Evolutionary conservation across 1,140 invertebrate genomes (phyloP).

Genomic region (Caenorhabditis briggsae): DNA sequence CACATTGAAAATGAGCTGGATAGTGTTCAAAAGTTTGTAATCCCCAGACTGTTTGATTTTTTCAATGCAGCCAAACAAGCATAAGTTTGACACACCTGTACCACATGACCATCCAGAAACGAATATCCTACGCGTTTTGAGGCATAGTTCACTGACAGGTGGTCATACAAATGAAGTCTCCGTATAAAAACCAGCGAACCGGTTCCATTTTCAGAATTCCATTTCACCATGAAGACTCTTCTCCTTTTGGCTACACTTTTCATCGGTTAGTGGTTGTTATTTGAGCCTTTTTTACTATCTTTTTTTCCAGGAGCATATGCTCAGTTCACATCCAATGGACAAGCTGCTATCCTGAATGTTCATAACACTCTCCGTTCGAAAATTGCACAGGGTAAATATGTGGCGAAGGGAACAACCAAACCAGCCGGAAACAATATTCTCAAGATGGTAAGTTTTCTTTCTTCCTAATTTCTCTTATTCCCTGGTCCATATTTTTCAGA

Average conservation of each 20-base stretch:
- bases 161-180: not conserved
- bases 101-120: constrained; percentile 38
- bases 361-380: constrained; percentile 32
- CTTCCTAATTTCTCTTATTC: no score
- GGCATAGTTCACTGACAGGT: constrained; percentile 45
- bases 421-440: constrained; percentile 6
- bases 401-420: constrained; percentile 8
- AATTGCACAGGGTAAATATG: constrained; percentile 11
- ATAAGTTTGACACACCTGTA: constrained; percentile 31
- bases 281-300: not conserved
- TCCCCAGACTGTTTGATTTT: constrained; percentile 17
- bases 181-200: constrained; percentile 10
- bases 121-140: constrained; percentile 45
- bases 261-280: not conserved
- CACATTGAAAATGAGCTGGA: not conserved
- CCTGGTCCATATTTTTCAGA: not conserved
- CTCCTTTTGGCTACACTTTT: not conserved
- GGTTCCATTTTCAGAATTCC: constrained; percentile 15
- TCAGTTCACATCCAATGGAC: constrained; percentile 29
- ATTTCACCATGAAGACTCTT: constrained; percentile 22
- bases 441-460: constrained; percentile 9
- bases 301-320: constrained; percentile 33
- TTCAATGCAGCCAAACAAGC: constrained; percentile 3
- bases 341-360: constrained; percentile 42
- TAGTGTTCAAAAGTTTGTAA: constrained; percentile 34